A percentile compares a stretch with the other conserved stretches of the same genome.
phyloP scores from a whole-genome alignment of 64 coral and sea anemone genomes.

The Stichodactyla helianthus region DNA sequence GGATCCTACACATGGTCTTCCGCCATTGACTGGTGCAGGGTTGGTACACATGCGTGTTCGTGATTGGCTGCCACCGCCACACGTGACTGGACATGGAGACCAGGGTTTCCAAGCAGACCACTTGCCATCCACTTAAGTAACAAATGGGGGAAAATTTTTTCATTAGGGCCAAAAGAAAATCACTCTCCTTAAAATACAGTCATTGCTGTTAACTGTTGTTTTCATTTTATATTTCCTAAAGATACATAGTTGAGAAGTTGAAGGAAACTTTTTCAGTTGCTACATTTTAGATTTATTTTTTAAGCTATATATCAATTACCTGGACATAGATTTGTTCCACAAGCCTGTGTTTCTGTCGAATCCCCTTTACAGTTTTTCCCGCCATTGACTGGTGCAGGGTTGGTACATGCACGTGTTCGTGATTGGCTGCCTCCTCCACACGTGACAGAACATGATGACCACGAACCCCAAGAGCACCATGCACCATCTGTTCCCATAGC shows the following conservation, averaged over 20 bases:
- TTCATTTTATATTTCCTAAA: no score
- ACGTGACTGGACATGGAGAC: no score
- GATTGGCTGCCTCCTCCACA: conserved; percentile 20
- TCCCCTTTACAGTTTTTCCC: neutral
- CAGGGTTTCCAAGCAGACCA: neutral
- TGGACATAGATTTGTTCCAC: neutral
- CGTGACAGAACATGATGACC: conserved; percentile 14
- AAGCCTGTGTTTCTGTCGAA: neutral
- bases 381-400: neutral
- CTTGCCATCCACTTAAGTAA: neutral
- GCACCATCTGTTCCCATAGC: neutral
- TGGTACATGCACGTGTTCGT: conserved; percentile 4
- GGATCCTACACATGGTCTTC: neutral
- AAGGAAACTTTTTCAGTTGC: conserved; percentile 7
- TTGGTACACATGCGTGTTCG: no score
- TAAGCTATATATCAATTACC: neutral
- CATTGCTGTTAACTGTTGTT: no score
- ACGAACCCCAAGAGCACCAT: neutral
- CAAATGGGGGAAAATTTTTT: no score
- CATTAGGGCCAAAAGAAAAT: no score
- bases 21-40: conserved; percentile 18
- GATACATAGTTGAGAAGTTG: neutral
- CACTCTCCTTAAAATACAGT: no score
- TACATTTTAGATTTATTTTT: no score
- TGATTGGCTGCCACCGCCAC: no score